Evolutionary conservation across 2,888 invertebrate species (phyloP), one percentile per base, ranked within the genome.

Genomic region (Cephus spinipes): DNA sequence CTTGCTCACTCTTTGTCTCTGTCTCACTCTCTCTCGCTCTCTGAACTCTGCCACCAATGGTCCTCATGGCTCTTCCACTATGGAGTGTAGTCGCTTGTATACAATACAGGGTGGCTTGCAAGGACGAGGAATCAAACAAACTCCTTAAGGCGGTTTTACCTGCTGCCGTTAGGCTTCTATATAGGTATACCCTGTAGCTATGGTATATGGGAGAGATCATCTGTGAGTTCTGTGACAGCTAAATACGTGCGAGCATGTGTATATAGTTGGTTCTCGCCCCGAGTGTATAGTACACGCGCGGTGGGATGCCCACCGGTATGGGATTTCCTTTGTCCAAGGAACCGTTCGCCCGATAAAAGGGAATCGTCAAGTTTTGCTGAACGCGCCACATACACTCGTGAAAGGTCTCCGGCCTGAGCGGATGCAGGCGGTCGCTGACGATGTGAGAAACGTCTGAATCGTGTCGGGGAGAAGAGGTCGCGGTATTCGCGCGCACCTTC

Each of bases 91-190:
- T 83, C 79, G 80, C 69, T 79, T 79, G 80, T 78, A 79, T 80
- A 81, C 81, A 80, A 84, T 86, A 85, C 82, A 87, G 86, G 83
- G 87, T 87, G 85, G 83, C 83, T 83, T 78, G 81, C 84, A 85
- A 85, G 85, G 83, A 86, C 84, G 82, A 83, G 81, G 83, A 85
- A 84, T 85, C 85, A 85, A 85, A 81, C 81, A 80, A 86, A 84
- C 85, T 86, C 83, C 71, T 85, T 84, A 81, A 85, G 83, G 86
- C 86, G 81, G 85, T 82, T 55, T 55, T 84, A 83, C 83, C 83
- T 82, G 84, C 83, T 80, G 81, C 77, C 71, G 36, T 55, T 55
- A 55, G 55, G 55, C 23, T 23, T 55, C 23, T 55, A 55, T 55
- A 23, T 55, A 55, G 55, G 9, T 55, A 55, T 55, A 23, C 9